A percentile compares a stretch with the other conserved stretches of the same genome.
phyloP scores from a whole-genome alignment of 2,888 invertebrate genomes.

The Latrodectus hesperus region DNA sequence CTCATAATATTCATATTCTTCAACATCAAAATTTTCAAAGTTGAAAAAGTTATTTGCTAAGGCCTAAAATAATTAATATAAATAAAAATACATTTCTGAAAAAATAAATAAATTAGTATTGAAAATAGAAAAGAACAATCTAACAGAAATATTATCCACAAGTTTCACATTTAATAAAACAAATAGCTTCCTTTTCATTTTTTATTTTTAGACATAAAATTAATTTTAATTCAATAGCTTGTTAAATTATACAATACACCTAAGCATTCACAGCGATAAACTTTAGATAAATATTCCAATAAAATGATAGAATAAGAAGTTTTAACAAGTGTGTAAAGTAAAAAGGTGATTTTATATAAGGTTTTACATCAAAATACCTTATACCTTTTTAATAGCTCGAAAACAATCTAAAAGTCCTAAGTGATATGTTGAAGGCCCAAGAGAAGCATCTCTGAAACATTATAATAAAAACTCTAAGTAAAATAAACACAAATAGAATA shows the following conservation, averaged over 20 bases:
- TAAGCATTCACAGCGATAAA: no score
- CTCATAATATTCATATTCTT: slow-evolving; percentile 97
- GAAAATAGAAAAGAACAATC: no score
- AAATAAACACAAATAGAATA: not conserved
- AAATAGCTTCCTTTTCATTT: no score
- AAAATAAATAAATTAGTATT: not conserved
- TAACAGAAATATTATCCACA: no score
- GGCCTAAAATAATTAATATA: slow-evolving; percentile 78
- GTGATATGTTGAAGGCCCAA: slow-evolving; percentile 89
- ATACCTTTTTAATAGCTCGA: slow-evolving; percentile 85
- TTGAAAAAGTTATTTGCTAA: slow-evolving; percentile 90
- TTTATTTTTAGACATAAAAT: no score
- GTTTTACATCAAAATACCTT: not conserved
- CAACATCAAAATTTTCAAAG: slow-evolving; percentile 94
- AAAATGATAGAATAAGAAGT: no score
- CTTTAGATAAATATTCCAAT: no score
- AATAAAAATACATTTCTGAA: not conserved
- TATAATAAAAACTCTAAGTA: not conserved
- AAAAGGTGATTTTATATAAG: no score
- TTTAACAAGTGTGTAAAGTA: no score
- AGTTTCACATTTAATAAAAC: no score
- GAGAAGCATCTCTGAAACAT: slow-evolving; percentile 91
- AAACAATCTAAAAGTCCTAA: slow-evolving; percentile 91
- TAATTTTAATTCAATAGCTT: no score
- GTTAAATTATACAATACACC: no score